These are phyloP conservation scores for Palloptera scutellata DNA, from an alignment of 2,888 invertebrate genomes.

Conservation along the genomic window DNA sequence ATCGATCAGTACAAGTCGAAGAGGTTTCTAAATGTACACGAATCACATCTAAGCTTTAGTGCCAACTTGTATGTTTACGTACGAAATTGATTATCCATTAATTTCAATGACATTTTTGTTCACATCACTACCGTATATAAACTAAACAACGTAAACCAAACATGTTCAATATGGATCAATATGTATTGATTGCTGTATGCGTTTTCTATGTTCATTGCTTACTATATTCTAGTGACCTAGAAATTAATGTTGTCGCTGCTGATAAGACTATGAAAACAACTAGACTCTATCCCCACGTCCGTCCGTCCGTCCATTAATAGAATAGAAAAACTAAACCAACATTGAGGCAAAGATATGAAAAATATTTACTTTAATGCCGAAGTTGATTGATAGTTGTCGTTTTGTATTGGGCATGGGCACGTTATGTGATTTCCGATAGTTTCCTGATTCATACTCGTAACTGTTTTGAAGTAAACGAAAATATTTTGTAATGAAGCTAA, in stretches of 20 bases:
- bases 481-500: background rate
- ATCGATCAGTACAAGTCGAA: too few relatives aligned
- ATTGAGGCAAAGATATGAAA: too few relatives aligned
- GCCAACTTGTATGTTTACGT: too few relatives aligned
- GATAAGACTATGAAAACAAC: constrained; percentile 8
- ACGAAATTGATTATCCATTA: background rate
- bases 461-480: background rate
- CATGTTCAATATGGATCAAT: background rate
- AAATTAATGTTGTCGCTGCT: constrained; percentile 25
- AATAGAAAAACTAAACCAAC: too few relatives aligned
- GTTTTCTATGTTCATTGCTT: constrained; percentile 8
- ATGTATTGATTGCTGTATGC: background rate
- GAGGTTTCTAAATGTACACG: too few relatives aligned
- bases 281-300: background rate
- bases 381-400: constrained; percentile 26
- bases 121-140: background rate
- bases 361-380: background rate
- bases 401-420: constrained; percentile 9
- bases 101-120: constrained; percentile 2
- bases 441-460: too few relatives aligned
- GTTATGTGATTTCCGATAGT: background rate
- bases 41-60: too few relatives aligned
- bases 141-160: background rate
- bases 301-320: too few relatives aligned
- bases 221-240: constrained; percentile 28